Conservation (phyloP, 1,140 invertebrate genomes). For the Bombus polaris region DNA sequence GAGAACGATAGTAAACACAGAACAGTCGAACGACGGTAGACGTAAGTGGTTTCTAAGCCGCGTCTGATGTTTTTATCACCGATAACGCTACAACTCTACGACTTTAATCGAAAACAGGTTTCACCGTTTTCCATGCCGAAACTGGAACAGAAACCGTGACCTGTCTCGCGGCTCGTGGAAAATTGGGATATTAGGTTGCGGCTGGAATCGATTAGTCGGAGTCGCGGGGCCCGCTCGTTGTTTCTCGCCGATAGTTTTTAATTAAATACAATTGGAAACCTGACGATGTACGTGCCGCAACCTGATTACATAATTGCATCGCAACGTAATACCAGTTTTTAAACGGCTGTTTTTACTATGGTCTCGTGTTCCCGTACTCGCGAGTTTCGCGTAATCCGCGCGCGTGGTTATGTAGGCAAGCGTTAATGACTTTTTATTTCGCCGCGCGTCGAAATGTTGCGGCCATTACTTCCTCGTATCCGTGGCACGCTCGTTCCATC, state of each 20-base stretch:
- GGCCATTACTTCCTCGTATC: background rate
- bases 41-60: background rate
- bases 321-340: slow-evolving; percentile 53
- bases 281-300: slow-evolving; percentile 30
- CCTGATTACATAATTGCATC: slow-evolving; percentile 57
- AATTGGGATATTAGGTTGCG: background rate
- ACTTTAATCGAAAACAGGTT: slow-evolving; percentile 12
- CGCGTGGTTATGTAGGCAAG: slow-evolving; percentile 43
- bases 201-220: background rate
- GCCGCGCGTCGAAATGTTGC: background rate
- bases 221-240: too few species aligned
- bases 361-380: background rate
- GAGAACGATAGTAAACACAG: slow-evolving; percentile 38
- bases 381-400: slow-evolving; percentile 42
- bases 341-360: slow-evolving; percentile 21
- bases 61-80: background rate
- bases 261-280: slow-evolving; percentile 33
- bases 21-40: too few species aligned
- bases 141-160: background rate
- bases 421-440: slow-evolving; percentile 18
- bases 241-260: slow-evolving; percentile 23
- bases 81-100: background rate
- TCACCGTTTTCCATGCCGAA: background rate
- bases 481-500: background rate
- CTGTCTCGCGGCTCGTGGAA: background rate